phyloP scores from a whole-genome alignment of 1,140 invertebrate species.

The Bombus confusus region DNA sequence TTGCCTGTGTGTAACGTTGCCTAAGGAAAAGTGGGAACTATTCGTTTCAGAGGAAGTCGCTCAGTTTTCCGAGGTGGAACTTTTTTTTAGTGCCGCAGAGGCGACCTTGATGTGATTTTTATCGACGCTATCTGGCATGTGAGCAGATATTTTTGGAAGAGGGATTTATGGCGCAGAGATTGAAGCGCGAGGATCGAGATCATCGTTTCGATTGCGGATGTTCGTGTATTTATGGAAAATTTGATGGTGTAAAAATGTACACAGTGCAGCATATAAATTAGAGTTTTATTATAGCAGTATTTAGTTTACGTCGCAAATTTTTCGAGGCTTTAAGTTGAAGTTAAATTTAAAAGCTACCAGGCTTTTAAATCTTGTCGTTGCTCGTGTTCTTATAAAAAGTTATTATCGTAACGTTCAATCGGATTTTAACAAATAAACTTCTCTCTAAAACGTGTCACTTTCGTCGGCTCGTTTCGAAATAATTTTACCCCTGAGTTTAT shows the following conservation, averaged over 20 bases:
- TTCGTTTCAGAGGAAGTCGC: background rate
- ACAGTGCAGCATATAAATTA: background rate
- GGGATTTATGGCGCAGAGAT: background rate
- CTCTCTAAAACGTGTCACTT: background rate
- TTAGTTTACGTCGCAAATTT: background rate
- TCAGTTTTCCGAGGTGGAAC: background rate
- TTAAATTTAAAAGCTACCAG: background rate
- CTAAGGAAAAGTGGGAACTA: background rate
- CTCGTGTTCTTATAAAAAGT: background rate
- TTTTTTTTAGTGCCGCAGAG: background rate
- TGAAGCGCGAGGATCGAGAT: background rate
- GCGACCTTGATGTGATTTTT: background rate
- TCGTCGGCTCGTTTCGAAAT: background rate
- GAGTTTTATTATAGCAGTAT: background rate
- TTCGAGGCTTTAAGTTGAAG: background rate
- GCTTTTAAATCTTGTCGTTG: background rate
- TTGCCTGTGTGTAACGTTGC: slow-evolving; percentile 31
- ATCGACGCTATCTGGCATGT: background rate
- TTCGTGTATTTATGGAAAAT: background rate
- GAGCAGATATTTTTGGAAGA: background rate
- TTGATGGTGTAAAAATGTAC: background rate
- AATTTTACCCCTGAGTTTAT: background rate
- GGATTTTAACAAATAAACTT: background rate
- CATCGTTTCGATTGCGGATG: background rate
- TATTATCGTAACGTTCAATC: background rate